Percentiles rank a stretch among this genome's conserved stretches.
phyloP scores from a whole-genome alignment of 2,113 vertebrate genomes.

The Amphilophus citrinellus region DNA sequence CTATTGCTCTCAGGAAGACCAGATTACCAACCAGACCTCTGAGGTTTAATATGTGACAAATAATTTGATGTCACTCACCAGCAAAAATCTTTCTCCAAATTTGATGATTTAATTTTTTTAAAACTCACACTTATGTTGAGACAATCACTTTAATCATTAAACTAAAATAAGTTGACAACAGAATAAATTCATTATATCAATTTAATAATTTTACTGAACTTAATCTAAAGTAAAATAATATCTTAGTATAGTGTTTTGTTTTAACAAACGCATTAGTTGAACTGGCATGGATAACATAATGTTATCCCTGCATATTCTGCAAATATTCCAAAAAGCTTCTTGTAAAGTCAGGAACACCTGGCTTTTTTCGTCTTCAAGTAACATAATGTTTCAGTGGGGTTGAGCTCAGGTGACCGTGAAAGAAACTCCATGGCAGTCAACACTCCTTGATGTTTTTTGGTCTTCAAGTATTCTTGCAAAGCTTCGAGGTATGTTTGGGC shows the following conservation, averaged over 20 bases:
- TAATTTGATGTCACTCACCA: not conserved
- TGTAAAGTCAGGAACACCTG: not conserved
- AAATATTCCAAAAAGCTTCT: not conserved
- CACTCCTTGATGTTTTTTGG: not conserved
- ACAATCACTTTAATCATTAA: not conserved
- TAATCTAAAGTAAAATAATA: not conserved
- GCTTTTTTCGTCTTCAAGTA: not conserved
- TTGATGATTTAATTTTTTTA: fast-evolving
- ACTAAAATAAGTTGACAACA: not conserved
- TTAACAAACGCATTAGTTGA: too few species aligned
- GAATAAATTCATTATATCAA: not conserved
- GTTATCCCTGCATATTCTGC: not conserved
- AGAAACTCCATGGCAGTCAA: not conserved
- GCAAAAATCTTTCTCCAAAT: not conserved
- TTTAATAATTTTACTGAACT: too few species aligned
- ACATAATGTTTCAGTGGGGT: not conserved
- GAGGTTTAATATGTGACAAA: not conserved
- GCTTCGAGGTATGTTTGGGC: not conserved
- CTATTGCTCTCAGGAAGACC: not conserved
- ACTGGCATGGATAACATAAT: not conserved
- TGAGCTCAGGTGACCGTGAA: not conserved
- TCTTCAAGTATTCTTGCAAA: not conserved
- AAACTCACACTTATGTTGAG: not conserved
- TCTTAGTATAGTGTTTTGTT: not conserved
- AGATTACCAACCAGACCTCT: not conserved